A percentile compares a stretch with the other conserved stretches of the same genome.
phyloP scores from a whole-genome alignment of 2,888 invertebrate genomes.

The Drosophila mercatorum region DNA sequence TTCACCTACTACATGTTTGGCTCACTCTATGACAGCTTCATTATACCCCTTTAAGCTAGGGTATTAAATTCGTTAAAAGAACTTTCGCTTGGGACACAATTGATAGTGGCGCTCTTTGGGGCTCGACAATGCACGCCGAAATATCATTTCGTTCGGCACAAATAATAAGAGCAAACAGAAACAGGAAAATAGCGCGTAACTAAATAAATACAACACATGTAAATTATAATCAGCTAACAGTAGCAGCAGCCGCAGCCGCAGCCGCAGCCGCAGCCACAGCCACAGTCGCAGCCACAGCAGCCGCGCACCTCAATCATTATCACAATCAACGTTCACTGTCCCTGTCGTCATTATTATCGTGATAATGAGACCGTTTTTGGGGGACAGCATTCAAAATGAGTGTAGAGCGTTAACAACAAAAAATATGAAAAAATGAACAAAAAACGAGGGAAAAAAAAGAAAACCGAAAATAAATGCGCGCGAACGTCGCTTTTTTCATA shows the following conservation, averaged over 20 bases:
- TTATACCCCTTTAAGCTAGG: background rate
- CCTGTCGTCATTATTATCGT: conserved; percentile 35
- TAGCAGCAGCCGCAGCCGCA: conserved; percentile 10
- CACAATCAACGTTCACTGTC: conserved; percentile 35
- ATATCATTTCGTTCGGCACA: conserved; percentile 37
- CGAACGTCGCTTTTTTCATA: conserved; percentile 1
- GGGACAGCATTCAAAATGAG: conserved; percentile 18
- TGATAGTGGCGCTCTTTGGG: conserved; percentile 1
- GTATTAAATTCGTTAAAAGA: conserved; percentile 11
- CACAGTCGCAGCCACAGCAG: background rate
- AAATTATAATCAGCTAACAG: conserved; percentile 46
- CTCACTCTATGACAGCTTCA: background rate
- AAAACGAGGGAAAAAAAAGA: background rate
- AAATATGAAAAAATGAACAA: background rate
- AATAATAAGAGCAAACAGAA: conserved; percentile 55
- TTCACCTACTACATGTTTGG: background rate
- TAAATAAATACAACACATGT: conserved; percentile 57
- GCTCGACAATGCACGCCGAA: conserved; percentile 34
- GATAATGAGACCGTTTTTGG: conserved; percentile 34
- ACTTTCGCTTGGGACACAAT: conserved; percentile 17
- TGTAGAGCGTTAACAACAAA: conserved; percentile 4
- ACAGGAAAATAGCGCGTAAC: conserved; percentile 55
- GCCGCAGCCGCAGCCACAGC: conserved; percentile 7
- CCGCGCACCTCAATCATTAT: conserved; percentile 48
- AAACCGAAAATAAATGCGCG: conserved; percentile 12